Evolutionary conservation across 2,888 invertebrate species (phyloP).

Genomic region (Drosophila acutilabella): DNA sequence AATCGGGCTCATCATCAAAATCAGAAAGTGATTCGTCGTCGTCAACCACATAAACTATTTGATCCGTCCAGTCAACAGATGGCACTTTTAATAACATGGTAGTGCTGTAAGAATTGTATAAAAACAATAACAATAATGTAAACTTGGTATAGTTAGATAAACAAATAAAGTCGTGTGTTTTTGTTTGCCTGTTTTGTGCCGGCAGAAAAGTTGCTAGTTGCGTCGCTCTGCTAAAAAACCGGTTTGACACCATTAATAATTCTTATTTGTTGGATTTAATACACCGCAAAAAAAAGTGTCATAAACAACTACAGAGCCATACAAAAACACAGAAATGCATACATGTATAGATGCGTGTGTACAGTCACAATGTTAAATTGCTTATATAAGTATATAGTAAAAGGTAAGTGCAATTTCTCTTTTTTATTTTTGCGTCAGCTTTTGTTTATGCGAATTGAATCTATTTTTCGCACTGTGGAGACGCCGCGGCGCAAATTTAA

Average conservation of each 20-base stretch:
- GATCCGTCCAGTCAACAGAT: constrained; percentile 84
- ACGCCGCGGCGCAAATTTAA: constrained; percentile 37
- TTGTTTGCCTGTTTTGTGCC: constrained; percentile 32
- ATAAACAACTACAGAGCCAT: constrained; percentile 3
- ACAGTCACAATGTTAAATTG: constrained; percentile 17
- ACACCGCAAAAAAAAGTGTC: constrained; percentile 6
- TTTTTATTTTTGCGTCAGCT: constrained; percentile 57
- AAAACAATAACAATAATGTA: background rate
- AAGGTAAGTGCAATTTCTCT: constrained; percentile 51
- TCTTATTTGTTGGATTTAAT: constrained; percentile 12
- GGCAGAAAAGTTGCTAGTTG: constrained; percentile 45
- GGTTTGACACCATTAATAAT: constrained; percentile 52
- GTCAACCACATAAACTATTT: constrained; percentile 82
- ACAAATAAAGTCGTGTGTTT: constrained; percentile 6
- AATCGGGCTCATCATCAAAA: constrained; percentile 87
- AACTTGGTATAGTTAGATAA: background rate
- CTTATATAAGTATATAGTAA: constrained; percentile 31
- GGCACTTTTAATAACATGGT: constrained; percentile 84
- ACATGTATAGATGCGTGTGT: background rate
- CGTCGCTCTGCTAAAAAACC: constrained; percentile 58
- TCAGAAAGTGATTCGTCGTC: constrained; percentile 83
- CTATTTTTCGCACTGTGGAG: constrained; percentile 54
- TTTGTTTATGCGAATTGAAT: constrained; percentile 34
- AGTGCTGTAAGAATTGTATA: constrained; percentile 21
- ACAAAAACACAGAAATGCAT: too few relatives aligned